A percentile compares a stretch with the other conserved stretches of the same genome.
phyloP scores from a whole-genome alignment of 2,888 invertebrate species.

The Lepidochrysops patricia region DNA sequence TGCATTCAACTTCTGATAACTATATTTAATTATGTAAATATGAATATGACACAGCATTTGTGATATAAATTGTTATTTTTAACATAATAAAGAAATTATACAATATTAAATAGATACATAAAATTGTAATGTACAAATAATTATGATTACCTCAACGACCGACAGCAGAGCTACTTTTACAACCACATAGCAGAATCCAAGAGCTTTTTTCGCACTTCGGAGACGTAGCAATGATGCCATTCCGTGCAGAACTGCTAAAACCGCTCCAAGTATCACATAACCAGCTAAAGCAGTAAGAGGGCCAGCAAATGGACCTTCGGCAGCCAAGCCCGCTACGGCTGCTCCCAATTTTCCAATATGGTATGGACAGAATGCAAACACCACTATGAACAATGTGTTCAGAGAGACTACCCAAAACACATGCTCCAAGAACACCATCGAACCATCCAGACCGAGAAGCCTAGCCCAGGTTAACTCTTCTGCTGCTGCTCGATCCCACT shows the following conservation, averaged over 20 bases:
- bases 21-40: conserved; percentile 3
- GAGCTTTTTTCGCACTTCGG: conserved; percentile 84
- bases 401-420: conserved; percentile 99
- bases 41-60: background rate
- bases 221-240: conserved; percentile 87
- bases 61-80: background rate
- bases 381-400: conserved; percentile 96
- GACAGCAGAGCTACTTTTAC: conserved; percentile 94
- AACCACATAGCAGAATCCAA: conserved; percentile 94
- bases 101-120: background rate
- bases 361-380: conserved; percentile 97
- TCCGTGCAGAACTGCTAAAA: conserved; percentile 87
- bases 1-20: no score
- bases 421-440: conserved; percentile 96
- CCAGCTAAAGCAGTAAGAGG: conserved; percentile 93
- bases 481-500: conserved; percentile 97
- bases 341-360: conserved; percentile 93
- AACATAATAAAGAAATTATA: no score
- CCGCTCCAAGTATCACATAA: conserved; percentile 91
- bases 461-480: conserved; percentile 99
- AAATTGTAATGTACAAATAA: background rate
- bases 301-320: conserved; percentile 91
- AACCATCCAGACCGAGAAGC: conserved; percentile 95
- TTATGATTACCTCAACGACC: conserved; percentile 88
- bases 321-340: conserved; percentile 67